Evolutionary conservation across 2,113 vertebrate genomes (phyloP).

Genomic region (Sylvilagus bachmani): DNA sequence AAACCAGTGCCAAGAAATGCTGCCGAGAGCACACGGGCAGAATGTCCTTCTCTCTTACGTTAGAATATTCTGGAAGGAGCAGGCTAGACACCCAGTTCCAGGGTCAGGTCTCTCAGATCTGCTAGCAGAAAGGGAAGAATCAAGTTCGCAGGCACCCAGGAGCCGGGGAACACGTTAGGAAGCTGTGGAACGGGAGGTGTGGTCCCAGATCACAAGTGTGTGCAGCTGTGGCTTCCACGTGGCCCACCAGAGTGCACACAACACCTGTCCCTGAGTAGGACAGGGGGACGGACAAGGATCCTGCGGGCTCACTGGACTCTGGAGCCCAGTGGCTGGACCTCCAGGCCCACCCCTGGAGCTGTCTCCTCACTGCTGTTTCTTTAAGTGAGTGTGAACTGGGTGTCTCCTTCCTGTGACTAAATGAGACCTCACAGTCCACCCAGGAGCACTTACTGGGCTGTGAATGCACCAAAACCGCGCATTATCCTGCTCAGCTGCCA

Average conservation of each 20-base stretch:
- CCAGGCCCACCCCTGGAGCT: not conserved
- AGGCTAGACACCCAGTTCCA: not conserved
- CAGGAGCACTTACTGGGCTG: too few relatives aligned
- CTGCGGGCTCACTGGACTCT: too few relatives aligned
- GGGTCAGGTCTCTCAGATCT: not conserved
- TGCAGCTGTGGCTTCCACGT: not conserved
- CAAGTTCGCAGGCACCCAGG: not conserved
- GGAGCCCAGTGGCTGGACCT: too few relatives aligned
- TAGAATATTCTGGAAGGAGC: constrained; percentile 28
- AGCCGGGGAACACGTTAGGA: not conserved
- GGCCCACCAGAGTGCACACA: not conserved
- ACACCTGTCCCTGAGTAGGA: too few relatives aligned
- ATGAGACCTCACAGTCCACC: not conserved
- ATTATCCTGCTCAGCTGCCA: not conserved
- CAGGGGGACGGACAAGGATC: too few relatives aligned
- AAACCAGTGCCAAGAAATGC: constrained; percentile 52
- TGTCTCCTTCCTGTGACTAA: not conserved
- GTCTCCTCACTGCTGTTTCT: not conserved
- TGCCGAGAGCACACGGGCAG: not conserved
- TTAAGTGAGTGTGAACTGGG: not conserved
- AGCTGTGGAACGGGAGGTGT: not conserved
- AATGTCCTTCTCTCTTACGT: constrained; percentile 6
- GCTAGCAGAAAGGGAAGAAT: not conserved
- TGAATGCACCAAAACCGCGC: not conserved
- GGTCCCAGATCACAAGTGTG: not conserved